These are phyloP conservation scores for Lichenostomus cassidix DNA, from an alignment of 2,113 vertebrate genomes.

Conservation along the genomic window DNA sequence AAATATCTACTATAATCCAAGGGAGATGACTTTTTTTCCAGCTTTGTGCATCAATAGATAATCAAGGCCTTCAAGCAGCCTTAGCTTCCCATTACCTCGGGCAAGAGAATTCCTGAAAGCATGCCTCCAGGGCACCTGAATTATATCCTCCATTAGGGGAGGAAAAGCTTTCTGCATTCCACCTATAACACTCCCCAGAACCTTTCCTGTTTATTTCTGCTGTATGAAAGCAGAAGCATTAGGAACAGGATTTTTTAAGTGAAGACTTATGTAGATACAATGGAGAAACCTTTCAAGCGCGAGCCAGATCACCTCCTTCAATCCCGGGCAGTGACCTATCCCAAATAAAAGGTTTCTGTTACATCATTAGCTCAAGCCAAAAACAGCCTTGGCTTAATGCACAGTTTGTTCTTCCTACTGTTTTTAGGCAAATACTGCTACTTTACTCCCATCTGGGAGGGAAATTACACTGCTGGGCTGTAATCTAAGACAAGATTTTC, in stretches of 20 bases:
- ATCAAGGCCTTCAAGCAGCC: constrained; percentile 97
- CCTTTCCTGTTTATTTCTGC: constrained; percentile 86
- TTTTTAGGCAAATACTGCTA: constrained; percentile 93
- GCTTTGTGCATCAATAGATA: constrained; percentile 98
- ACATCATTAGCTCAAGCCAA: constrained; percentile 95
- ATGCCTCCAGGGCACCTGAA: constrained; percentile 99
- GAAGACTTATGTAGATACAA: constrained; percentile 91
- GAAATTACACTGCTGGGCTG: constrained; percentile 89
- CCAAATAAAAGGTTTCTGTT: constrained; percentile 88
- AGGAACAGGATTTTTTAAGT: constrained; percentile 87
- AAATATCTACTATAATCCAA: constrained; percentile 97
- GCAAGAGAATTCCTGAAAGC: constrained; percentile 99
- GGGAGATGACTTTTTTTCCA: constrained; percentile 96
- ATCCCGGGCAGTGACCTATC: constrained; percentile 83
- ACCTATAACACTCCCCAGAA: constrained; percentile 89
- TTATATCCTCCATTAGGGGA: constrained; percentile 99
- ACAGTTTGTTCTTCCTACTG: constrained; percentile 95
- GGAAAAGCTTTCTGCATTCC: constrained; percentile 90
- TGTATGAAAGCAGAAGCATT: constrained; percentile 84
- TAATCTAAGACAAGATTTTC: constrained; percentile 99
- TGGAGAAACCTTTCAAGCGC: constrained; percentile 82
- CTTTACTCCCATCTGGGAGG: constrained; percentile 87
- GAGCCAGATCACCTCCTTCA: constrained; percentile 81
- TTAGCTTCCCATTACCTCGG: constrained; percentile 98
- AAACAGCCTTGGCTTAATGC: constrained; percentile 88